Conservation (phyloP, 2,797 vertebrate genomes). For the Perodicticus potto region DNA sequence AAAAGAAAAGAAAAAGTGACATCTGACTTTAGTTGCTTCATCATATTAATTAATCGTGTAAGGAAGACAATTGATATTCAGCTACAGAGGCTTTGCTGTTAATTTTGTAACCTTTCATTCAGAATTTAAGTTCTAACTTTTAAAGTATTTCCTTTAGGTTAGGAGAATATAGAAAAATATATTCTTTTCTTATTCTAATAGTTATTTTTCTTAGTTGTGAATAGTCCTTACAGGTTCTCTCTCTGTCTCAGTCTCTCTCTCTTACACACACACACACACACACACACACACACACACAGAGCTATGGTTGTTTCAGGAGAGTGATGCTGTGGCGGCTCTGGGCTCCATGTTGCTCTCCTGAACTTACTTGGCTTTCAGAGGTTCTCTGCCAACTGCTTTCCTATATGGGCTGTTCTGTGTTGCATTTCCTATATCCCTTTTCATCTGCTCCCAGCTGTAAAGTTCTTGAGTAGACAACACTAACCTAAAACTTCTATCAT, state of each 20-base stretch:
- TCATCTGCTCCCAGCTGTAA: background rate
- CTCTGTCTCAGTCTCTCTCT: no score
- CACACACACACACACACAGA: background rate
- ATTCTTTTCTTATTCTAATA: background rate
- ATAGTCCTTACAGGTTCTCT: background rate
- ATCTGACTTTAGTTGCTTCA: background rate
- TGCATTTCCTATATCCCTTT: background rate
- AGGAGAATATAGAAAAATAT: background rate
- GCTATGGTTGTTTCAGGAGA: background rate
- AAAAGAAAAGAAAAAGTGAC: background rate
- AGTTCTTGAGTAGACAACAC: background rate
- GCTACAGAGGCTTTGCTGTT: background rate
- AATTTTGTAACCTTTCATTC: background rate
- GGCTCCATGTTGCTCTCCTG: rapidly evolving
- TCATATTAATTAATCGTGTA: background rate
- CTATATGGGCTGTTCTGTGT: background rate
- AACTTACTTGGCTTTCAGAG: background rate
- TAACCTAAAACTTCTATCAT: background rate
- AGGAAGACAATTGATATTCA: background rate
- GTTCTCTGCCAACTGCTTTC: background rate
- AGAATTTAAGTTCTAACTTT: background rate
- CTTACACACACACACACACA: no score
- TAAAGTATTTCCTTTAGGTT: constrained; percentile 27
- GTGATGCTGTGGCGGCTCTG: rapidly evolving
- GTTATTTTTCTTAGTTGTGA: background rate